These are phyloP conservation scores for Pyrgilauda ruficollis DNA, from an alignment of 2,113 vertebrate genomes.

Conservation along the genomic window DNA sequence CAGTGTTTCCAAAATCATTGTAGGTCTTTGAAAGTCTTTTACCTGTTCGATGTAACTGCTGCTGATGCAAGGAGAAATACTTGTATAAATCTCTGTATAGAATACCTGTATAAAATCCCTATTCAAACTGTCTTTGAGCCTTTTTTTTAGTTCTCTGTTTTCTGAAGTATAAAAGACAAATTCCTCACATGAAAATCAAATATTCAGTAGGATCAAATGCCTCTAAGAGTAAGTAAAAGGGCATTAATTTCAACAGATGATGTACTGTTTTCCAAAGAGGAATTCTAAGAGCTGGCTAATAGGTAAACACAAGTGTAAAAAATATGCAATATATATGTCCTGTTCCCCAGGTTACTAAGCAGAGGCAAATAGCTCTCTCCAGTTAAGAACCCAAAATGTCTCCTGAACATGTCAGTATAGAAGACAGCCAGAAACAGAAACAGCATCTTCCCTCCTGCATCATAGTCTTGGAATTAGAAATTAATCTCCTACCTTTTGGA, in stretches of 20 bases:
- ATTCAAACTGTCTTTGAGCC: neutral
- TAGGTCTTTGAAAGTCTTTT: neutral
- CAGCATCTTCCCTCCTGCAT: neutral
- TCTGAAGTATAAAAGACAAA: neutral
- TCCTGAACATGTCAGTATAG: neutral
- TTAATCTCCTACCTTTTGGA: neutral
- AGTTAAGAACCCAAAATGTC: neutral
- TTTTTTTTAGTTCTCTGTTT: neutral
- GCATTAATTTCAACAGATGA: neutral
- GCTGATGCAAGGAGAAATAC: neutral
- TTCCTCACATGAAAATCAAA: neutral
- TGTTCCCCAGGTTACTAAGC: neutral
- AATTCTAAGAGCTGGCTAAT: neutral
- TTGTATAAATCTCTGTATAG: neutral
- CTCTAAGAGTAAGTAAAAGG: neutral
- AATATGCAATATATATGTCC: neutral
- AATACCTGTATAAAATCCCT: neutral
- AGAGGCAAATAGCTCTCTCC: neutral
- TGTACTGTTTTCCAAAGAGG: neutral
- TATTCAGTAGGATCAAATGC: neutral
- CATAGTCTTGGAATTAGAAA: neutral
- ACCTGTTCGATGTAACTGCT: neutral
- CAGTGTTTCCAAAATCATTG: neutral
- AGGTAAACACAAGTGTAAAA: neutral
- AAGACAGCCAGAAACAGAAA: neutral